Percentiles rank a stretch among this genome's conserved stretches.
Conservation (phyloP, 2,888 invertebrate genomes). For the Idaea dimidiata region DNA sequence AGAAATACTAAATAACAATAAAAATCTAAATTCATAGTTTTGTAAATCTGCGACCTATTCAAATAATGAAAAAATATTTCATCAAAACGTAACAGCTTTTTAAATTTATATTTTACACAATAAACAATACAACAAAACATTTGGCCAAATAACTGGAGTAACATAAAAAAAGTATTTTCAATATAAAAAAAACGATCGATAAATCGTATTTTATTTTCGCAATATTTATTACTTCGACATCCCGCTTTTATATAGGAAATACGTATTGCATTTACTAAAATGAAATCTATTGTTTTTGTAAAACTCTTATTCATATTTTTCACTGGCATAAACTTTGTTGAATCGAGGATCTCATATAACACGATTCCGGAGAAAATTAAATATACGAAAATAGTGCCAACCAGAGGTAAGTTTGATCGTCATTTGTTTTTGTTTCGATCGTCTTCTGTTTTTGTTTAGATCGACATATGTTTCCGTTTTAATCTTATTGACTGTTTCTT, state of each 20-base stretch:
- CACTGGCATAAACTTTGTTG: slow-evolving; percentile 14
- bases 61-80: not conserved
- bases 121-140: slow-evolving; percentile 6
- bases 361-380: slow-evolving; percentile 5
- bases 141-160: not conserved
- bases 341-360: slow-evolving; percentile 15
- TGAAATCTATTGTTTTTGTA: slow-evolving; percentile 26
- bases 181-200: slow-evolving; percentile 32
- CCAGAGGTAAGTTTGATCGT: slow-evolving; percentile 8
- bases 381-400: not conserved
- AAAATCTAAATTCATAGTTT: no score
- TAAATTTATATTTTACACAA: slow-evolving; percentile 12
- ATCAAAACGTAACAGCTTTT: not conserved
- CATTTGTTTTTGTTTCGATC: slow-evolving; percentile 12
- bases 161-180: slow-evolving; percentile 21
- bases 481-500: no score
- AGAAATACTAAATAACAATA: no score
- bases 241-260: slow-evolving; percentile 22
- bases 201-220: slow-evolving; percentile 33
- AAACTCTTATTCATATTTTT: slow-evolving; percentile 19
- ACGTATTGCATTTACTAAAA: slow-evolving; percentile 28
- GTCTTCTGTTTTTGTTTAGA: slow-evolving; percentile 5
- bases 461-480: no score
- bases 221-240: slow-evolving; percentile 35
- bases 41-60: not conserved